A percentile compares a stretch with the other conserved stretches of the same genome.
Conservation (phyloP, 2,113 vertebrate species). For the Caloenas nicobarica region DNA sequence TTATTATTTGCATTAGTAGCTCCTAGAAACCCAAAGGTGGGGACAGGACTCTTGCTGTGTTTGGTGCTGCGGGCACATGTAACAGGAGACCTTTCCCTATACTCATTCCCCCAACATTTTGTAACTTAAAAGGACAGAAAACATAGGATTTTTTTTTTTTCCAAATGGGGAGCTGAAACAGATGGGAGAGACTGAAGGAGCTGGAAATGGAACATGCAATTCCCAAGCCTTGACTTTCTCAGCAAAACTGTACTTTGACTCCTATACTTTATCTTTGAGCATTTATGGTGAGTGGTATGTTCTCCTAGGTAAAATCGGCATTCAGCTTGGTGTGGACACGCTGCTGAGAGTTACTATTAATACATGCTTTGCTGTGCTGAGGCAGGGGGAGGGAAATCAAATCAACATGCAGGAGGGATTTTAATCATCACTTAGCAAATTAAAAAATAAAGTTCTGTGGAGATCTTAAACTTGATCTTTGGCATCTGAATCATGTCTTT, state of each 20-base stretch:
- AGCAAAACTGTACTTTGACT: slow-evolving; percentile 1
- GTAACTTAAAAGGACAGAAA: neutral
- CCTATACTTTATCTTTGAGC: neutral
- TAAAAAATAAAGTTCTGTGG: neutral
- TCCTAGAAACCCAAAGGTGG: neutral
- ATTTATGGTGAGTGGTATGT: neutral
- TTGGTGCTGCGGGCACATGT: neutral
- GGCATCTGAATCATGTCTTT: neutral
- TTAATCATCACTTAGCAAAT: slow-evolving; percentile 20
- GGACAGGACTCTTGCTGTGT: neutral
- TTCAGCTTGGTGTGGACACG: neutral
- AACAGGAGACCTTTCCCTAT: neutral
- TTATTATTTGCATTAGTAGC: slow-evolving; percentile 7
- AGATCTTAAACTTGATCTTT: slow-evolving; percentile 9
- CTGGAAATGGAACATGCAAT: slow-evolving; percentile 34
- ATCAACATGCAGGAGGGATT: neutral
- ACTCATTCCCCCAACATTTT: neutral
- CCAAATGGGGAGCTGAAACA: slow-evolving; percentile 2
- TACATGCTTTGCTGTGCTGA: neutral
- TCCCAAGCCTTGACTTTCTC: neutral
- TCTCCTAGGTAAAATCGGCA: neutral
- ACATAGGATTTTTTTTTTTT: neutral
- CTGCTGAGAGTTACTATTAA: neutral
- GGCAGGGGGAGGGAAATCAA: neutral
- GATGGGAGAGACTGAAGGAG: slow-evolving; percentile 41